A percentile compares a stretch with the other conserved stretches of the same genome.
Conservation (phyloP, 2,797 vertebrate genomes). For the Schizopygopsis malacanthus region DNA sequence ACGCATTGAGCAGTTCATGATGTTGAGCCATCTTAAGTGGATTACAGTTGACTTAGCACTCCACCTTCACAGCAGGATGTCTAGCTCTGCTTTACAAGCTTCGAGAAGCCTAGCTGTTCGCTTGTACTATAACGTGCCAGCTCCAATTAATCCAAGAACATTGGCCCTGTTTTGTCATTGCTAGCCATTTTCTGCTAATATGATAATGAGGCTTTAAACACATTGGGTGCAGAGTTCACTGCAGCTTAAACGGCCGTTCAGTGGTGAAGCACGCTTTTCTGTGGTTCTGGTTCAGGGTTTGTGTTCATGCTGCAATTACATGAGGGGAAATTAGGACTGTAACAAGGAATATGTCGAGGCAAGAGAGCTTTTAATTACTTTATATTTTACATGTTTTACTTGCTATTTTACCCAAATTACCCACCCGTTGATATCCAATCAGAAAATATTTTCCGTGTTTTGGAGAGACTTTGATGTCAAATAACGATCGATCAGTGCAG, state of each 20-base stretch:
- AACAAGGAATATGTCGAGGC: neutral
- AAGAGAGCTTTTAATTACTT: neutral
- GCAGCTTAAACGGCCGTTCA: conserved; percentile 47
- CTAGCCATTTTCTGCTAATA: conserved; percentile 38
- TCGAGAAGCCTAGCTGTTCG: conserved; percentile 25
- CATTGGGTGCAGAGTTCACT: conserved; percentile 51
- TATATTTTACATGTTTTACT: neutral
- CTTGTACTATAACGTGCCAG: conserved; percentile 31
- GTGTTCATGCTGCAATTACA: conserved; percentile 37
- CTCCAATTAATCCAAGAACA: conserved; percentile 45
- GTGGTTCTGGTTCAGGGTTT: conserved; percentile 28
- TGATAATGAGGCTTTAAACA: conserved; percentile 52
- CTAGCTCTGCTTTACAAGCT: conserved; percentile 35
- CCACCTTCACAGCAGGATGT: conserved; percentile 48
- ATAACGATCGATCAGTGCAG: no score
- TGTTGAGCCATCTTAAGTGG: conserved; percentile 58
- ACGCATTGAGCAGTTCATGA: conserved; percentile 35
- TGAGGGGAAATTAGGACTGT: neutral
- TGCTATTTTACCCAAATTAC: no score
- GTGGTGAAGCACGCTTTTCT: conserved; percentile 28
- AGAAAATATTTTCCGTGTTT: no score
- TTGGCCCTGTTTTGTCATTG: conserved; percentile 43
- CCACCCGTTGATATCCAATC: neutral
- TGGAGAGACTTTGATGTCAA: no score
- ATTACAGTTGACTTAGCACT: conserved; percentile 53